phyloP scores from a whole-genome alignment of 2,888 invertebrate genomes.

The Cacoxenus indagator region DNA sequence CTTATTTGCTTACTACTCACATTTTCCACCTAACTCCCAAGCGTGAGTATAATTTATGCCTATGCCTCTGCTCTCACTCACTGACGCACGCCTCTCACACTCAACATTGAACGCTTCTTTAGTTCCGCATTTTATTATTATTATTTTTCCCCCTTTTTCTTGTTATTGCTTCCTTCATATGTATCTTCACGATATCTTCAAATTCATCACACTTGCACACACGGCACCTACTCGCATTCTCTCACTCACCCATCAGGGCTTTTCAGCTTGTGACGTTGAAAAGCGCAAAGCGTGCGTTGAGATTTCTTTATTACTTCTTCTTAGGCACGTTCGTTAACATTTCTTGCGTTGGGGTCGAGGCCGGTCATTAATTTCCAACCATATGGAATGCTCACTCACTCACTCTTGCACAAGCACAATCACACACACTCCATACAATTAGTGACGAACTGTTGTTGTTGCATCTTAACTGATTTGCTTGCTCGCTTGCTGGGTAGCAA shows the following conservation, averaged over 20 bases:
- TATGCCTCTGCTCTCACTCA: neutral
- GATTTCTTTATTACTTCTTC: slow-evolving; percentile 64
- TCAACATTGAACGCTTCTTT: too few relatives aligned
- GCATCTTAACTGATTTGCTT: slow-evolving; percentile 54
- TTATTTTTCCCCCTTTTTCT: neutral
- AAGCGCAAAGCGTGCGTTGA: slow-evolving; percentile 34
- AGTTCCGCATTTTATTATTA: neutral
- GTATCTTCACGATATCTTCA: too few relatives aligned
- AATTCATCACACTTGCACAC: slow-evolving; percentile 44
- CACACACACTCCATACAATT: slow-evolving; percentile 33
- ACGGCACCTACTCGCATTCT: slow-evolving; percentile 13
- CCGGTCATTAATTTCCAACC: slow-evolving; percentile 60
- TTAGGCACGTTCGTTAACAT: slow-evolving; percentile 52
- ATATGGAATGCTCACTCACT: slow-evolving; percentile 44
- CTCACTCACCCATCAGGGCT: neutral
- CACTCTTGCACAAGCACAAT: slow-evolving; percentile 21
- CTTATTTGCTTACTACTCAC: neutral
- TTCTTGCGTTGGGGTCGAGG: slow-evolving; percentile 57
- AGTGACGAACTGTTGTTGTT: slow-evolving; percentile 53
- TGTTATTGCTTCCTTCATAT: slow-evolving; percentile 32
- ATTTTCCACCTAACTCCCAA: too few relatives aligned
- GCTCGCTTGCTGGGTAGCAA: slow-evolving; percentile 10
- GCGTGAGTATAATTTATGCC: slow-evolving; percentile 51
- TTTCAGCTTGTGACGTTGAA: slow-evolving; percentile 26
- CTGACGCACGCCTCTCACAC: neutral